Conservation (phyloP, 2,888 invertebrate genomes). For the Melanotus villosus region DNA sequence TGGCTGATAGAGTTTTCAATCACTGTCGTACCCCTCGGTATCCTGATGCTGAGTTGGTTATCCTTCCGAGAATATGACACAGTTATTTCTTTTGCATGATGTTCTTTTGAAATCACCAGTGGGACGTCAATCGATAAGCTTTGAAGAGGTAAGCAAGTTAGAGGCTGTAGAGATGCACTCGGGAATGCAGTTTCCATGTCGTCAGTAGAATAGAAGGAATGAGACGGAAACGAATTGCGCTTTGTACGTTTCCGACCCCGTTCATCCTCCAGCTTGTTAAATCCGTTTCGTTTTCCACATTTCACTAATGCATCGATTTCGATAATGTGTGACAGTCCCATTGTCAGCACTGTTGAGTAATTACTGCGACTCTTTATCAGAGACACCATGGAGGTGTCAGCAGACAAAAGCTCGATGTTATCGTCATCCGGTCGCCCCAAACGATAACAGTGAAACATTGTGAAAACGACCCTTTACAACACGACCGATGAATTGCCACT, state of each 20-base stretch:
- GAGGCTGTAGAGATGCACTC: background rate
- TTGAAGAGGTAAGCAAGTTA: background rate
- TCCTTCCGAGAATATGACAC: slow-evolving; percentile 30
- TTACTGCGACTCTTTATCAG: slow-evolving; percentile 47
- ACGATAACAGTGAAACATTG: slow-evolving; percentile 46
- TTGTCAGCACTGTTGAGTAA: slow-evolving; percentile 47
- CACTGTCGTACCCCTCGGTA: slow-evolving; percentile 24
- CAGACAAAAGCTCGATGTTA: slow-evolving; percentile 42
- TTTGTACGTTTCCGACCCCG: background rate
- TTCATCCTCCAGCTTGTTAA: background rate
- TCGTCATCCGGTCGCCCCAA: slow-evolving; percentile 34
- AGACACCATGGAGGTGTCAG: slow-evolving; percentile 43
- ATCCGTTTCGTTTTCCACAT: slow-evolving; percentile 9
- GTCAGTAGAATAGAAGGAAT: background rate
- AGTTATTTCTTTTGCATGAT: slow-evolving; percentile 11
- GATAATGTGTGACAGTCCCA: slow-evolving; percentile 32
- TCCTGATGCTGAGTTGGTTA: slow-evolving; percentile 13
- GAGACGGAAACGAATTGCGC: background rate
- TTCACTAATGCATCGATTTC: slow-evolving; percentile 24
- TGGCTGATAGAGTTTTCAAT: slow-evolving; percentile 43
- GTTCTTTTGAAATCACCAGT: slow-evolving; percentile 4
- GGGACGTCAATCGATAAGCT: slow-evolving; percentile 17
- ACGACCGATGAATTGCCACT: slow-evolving; percentile 22
- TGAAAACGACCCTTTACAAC: slow-evolving; percentile 15
- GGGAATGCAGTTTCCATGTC: slow-evolving; percentile 35